A percentile compares a stretch with the other conserved stretches of the same genome.
Conservation (phyloP, 2,888 invertebrate genomes). For the Dasypolia templi region DNA sequence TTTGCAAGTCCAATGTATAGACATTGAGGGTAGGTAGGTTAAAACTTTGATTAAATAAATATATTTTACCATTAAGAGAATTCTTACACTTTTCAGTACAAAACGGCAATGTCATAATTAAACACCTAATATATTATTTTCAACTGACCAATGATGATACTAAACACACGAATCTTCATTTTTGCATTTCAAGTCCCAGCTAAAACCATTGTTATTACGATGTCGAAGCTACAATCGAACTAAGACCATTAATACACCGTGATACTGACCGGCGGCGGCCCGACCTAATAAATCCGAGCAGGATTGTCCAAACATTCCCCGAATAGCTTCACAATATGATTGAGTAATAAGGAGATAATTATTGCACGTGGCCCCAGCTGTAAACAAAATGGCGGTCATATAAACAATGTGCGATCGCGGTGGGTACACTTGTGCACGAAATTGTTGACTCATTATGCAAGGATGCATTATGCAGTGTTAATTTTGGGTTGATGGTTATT, state of each 20-base stretch:
- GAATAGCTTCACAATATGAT: constrained; percentile 83
- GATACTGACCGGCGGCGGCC: constrained; percentile 64
- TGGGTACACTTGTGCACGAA: constrained; percentile 54
- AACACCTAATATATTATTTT: not conserved
- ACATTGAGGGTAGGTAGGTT: no score
- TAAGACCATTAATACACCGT: constrained; percentile 43
- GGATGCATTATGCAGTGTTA: constrained; percentile 9
- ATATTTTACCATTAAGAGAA: no score
- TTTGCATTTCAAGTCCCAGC: not conserved
- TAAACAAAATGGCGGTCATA: constrained; percentile 71
- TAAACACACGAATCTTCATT: not conserved
- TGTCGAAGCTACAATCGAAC: constrained; percentile 49
- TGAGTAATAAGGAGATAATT: constrained; percentile 84
- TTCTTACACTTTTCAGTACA: no score
- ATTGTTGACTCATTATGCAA: constrained; percentile 24
- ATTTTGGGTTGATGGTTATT: not conserved
- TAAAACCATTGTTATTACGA: constrained; percentile 21
- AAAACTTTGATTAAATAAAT: no score
- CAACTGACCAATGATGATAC: no score
- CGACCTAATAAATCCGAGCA: constrained; percentile 72
- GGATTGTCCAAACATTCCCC: constrained; percentile 77
- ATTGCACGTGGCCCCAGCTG: constrained; percentile 79
- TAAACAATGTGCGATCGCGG: constrained; percentile 66
- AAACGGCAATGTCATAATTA: no score
- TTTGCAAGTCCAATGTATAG: no score